These are phyloP conservation scores for Hydrotaea cyrtoneurina DNA, from an alignment of 2,888 invertebrate species.

Conservation along the genomic window DNA sequence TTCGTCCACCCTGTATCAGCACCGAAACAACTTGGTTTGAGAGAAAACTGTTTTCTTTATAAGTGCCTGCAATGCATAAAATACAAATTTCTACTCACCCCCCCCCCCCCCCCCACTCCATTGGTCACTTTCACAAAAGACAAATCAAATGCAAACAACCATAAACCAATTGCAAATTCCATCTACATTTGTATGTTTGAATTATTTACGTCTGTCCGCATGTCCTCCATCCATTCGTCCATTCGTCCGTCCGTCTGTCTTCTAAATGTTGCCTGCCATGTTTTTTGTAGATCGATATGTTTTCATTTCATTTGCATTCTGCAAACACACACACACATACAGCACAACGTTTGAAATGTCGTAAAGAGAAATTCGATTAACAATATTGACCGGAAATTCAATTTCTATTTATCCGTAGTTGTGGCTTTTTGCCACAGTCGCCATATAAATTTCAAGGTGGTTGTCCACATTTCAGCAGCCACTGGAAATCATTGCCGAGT, in stretches of 20 bases:
- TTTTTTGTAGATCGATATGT: not conserved
- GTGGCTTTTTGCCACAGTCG: not conserved
- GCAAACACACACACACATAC: not conserved
- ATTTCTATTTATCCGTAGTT: constrained; percentile 32
- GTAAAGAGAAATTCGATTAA: constrained; percentile 52
- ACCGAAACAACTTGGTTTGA: no score
- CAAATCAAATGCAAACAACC: not conserved
- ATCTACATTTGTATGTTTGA: not conserved
- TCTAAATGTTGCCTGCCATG: not conserved
- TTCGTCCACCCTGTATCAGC: no score
- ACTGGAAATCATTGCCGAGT: no score
- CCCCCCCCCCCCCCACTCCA: not conserved
- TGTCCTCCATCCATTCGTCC: not conserved
- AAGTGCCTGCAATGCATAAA: no score
- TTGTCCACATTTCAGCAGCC: not conserved
- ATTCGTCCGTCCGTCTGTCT: not conserved
- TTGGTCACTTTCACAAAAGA: no score
- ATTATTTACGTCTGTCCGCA: not conserved
- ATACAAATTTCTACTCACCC: no score
- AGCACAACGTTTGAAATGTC: not conserved
- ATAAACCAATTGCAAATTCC: not conserved
- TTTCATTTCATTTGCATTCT: constrained; percentile 21
- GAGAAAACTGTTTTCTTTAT: no score
- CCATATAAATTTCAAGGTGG: constrained; percentile 20
- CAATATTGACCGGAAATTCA: constrained; percentile 54